phyloP scores from a whole-genome alignment of 2,113 vertebrate genomes.

The Thunnus maccoyii region DNA sequence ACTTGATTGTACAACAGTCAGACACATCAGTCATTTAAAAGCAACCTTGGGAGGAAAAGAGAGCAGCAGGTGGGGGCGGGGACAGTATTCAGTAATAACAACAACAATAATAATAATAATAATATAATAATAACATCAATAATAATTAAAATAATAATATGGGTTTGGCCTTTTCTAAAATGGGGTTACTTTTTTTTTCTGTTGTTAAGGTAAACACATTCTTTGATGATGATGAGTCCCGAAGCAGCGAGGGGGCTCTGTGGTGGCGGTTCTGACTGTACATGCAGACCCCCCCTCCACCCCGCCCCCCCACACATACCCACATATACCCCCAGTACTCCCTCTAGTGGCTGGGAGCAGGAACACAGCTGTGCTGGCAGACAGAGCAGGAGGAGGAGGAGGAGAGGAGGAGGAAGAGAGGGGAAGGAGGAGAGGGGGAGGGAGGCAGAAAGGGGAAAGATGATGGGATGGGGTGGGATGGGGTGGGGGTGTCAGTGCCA shows the following conservation, averaged over 20 bases:
- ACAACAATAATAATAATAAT: slow-evolving; percentile 78
- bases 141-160: slow-evolving; percentile 71
- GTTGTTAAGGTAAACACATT: slow-evolving; percentile 86
- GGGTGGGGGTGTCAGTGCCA: slow-evolving; percentile 65
- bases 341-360: slow-evolving; percentile 83
- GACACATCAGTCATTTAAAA: slow-evolving; percentile 83
- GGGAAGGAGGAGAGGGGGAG: slow-evolving; percentile 63
- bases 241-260: slow-evolving; percentile 73
- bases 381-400: slow-evolving; percentile 55
- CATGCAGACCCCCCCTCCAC: slow-evolving; percentile 82
- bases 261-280: slow-evolving; percentile 72
- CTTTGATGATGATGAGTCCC: slow-evolving; percentile 71
- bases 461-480: slow-evolving; percentile 60
- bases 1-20: slow-evolving; percentile 92
- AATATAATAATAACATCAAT: slow-evolving; percentile 76
- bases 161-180: slow-evolving; percentile 89
- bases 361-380: slow-evolving; percentile 85
- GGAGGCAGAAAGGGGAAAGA: slow-evolving; percentile 31
- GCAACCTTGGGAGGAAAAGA: slow-evolving; percentile 61
- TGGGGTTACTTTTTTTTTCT: slow-evolving; percentile 63
- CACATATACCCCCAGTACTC: slow-evolving; percentile 18
- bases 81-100: slow-evolving; percentile 68
- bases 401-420: slow-evolving; percentile 51
- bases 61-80: slow-evolving; percentile 46
- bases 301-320: slow-evolving; percentile 43